Base-by-base conservation (phyloP, 1,140 invertebrate genomes). In the Heterodera schachtii region DNA sequence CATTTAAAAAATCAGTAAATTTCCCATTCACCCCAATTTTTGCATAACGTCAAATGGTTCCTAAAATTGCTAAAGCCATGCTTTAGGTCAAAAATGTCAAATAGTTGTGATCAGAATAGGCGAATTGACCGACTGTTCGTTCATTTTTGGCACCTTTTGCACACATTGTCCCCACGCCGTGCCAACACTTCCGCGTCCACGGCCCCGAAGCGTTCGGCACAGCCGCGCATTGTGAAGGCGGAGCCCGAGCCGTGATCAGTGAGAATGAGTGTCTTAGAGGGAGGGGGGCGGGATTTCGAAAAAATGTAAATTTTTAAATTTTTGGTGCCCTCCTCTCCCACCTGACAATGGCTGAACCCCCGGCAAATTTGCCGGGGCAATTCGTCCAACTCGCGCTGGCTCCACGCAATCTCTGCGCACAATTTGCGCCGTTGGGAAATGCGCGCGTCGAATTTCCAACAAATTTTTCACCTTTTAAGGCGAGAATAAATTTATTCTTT, bases 181-280 rank as follows among this genome's bases (percentile, higher is more conserved):
- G 4, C 67, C 67, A 79, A 73, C 70, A 79, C 78, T 21, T 49
- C 11, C 11, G 44, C 43, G 21, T 79, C 78, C 44, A 79, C 43
- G 57, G 78, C 78, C 1, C 78, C 78, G 76, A 79, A 79, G 19
- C 70, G 69, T 79, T 79, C 78, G 43, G 78, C 78, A 79, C 78
- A 79, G 6, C 78, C 78, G n/a, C 78, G 67, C 41, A 79, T 60
- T 21, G 67, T 74, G 73, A 79, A 79, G 3, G 78, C 41, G 73
- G 70, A 70, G 8, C 78, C 78, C n/a, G 70, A 57, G 49, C 52
- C 47, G 73, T 71, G 67, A 16, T 79, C 77, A 46, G 64, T 78
- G 11, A 78, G 57, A 7, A 78, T 41, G 2, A 78, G 70, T 1
- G 77, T 78, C 70, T 71, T 13, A 0, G 9, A 7, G 6, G 31